Conservation (phyloP, 2,113 vertebrate genomes). For the Dipodomys stephensi region DNA sequence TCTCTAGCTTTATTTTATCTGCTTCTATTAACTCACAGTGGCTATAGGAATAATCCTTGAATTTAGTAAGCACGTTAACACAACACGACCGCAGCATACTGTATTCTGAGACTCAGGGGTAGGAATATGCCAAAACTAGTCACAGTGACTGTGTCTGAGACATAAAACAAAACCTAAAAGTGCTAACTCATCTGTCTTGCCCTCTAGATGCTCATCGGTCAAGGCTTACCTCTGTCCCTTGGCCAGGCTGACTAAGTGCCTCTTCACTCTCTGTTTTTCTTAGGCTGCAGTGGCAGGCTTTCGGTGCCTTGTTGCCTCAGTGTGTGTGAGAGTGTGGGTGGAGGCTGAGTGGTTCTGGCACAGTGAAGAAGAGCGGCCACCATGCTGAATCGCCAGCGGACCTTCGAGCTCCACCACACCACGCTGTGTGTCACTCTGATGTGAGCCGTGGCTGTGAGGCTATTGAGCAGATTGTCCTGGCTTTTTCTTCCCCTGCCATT, state of each 20-base stretch:
- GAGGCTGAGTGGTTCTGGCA: conserved; percentile 88
- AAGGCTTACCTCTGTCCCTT: conserved; percentile 48
- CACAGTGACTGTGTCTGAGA: background rate
- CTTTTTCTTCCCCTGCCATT: conserved; percentile 77
- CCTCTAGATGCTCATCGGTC: background rate
- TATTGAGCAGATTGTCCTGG: conserved; percentile 82
- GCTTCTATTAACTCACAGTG: conserved; percentile 34
- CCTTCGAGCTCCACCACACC: conserved; percentile 78
- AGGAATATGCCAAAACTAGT: background rate
- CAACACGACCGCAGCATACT: background rate
- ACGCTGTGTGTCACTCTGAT: conserved; percentile 86
- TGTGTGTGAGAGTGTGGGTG: conserved; percentile 82
- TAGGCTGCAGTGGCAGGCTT: conserved; percentile 74
- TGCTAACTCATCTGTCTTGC: background rate
- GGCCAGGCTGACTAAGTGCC: conserved; percentile 69
- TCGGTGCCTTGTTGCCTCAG: conserved; percentile 84
- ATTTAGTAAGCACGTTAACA: conserved; percentile 23
- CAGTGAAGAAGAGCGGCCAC: conserved; percentile 83
- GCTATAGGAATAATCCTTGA: background rate
- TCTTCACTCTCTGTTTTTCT: background rate
- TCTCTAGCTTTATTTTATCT: background rate
- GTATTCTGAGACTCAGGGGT: background rate
- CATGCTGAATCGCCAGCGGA: conserved; percentile 85
- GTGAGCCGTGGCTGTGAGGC: conserved; percentile 84
- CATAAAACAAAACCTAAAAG: background rate